Conservation (phyloP, 2,888 invertebrate species). For the Seira sanloemensis region DNA sequence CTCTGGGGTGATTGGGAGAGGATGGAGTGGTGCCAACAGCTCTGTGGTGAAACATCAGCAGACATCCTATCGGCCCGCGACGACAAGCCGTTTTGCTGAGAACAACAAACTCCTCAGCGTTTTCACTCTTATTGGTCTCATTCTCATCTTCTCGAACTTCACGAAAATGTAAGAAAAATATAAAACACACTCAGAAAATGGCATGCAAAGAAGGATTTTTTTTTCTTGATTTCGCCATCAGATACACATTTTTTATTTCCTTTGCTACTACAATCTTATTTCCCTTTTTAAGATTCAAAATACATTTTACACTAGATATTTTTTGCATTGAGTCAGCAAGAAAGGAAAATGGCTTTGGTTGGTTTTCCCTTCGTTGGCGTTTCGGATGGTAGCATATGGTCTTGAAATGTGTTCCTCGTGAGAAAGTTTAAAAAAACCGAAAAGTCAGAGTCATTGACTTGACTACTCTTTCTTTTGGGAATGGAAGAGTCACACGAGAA, state of each 20-base stretch:
- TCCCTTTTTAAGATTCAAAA: conserved; percentile 40
- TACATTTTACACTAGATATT: conserved; percentile 11
- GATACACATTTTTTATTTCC: neutral
- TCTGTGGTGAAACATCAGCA: conserved; percentile 58
- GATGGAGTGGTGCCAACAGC: conserved; percentile 62
- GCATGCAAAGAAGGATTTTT: conserved; percentile 10
- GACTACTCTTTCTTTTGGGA: conserved; percentile 28
- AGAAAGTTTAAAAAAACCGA: no score
- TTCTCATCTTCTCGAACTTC: conserved; percentile 63
- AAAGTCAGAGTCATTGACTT: conserved; percentile 50
- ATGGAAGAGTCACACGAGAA: conserved; percentile 24
- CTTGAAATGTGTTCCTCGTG: conserved; percentile 35
- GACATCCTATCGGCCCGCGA: conserved; percentile 35
- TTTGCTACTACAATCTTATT: neutral
- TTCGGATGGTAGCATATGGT: conserved; percentile 47
- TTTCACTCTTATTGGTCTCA: conserved; percentile 56
- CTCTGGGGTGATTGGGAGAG: conserved; percentile 55
- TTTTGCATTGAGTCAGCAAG: conserved; percentile 44
- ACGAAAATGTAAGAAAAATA: conserved; percentile 47
- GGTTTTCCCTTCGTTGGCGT: conserved; percentile 18
- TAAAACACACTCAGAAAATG: neutral
- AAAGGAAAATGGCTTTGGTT: conserved; percentile 18
- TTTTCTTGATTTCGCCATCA: neutral
- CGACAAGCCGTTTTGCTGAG: conserved; percentile 56
- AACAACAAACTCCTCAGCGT: conserved; percentile 59